phyloP scores from a whole-genome alignment of 1,140 invertebrate species.

The Plutomurus gul region DNA sequence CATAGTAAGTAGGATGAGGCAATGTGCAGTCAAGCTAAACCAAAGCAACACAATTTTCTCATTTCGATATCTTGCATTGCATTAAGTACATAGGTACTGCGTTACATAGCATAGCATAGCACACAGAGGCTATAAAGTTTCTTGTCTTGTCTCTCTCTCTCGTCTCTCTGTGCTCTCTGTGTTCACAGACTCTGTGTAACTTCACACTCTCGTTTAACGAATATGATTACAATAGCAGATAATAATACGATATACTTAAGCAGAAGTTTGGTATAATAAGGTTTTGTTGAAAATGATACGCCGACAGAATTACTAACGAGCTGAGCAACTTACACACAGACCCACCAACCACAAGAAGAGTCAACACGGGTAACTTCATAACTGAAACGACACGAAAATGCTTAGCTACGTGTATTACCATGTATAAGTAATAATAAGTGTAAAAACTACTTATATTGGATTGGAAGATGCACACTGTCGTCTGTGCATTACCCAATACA shows the following conservation, averaged over 20 bases:
- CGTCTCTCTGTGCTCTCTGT: background rate
- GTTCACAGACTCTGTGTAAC: slow-evolving; percentile 30
- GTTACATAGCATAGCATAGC: background rate
- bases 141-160: background rate
- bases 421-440: no score
- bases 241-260: slow-evolving; percentile 18
- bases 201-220: slow-evolving; percentile 38
- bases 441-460: no score
- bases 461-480: no score
- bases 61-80: background rate
- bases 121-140: background rate
- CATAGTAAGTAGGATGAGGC: no score
- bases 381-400: background rate
- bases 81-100: background rate
- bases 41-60: background rate
- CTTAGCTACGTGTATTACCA: background rate
- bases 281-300: slow-evolving; percentile 32
- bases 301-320: slow-evolving; percentile 34
- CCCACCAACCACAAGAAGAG: background rate
- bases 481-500: no score
- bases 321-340: background rate
- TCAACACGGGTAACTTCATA: background rate
- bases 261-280: background rate
- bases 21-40: background rate
- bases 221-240: slow-evolving; percentile 39